Conservation (phyloP, 1,140 invertebrate genomes). For the Drosophila erecta region DNA sequence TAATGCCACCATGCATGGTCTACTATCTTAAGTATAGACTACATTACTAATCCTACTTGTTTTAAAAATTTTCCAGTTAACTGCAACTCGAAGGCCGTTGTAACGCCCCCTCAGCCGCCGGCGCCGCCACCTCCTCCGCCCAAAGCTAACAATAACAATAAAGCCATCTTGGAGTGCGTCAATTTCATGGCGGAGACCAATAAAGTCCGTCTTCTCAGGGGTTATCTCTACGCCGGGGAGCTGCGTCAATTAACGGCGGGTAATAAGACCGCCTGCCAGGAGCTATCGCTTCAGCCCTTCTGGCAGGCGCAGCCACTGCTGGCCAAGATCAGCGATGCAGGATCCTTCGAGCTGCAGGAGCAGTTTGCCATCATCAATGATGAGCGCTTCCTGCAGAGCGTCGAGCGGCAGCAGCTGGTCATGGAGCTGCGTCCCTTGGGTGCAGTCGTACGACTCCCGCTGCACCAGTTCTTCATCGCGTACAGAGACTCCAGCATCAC, state of each 20-base stretch:
- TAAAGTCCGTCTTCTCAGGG: slow-evolving; percentile 73
- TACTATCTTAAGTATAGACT: background rate
- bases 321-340: slow-evolving; percentile 13
- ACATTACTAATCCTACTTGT: slow-evolving; percentile 29
- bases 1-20: slow-evolving; percentile 2
- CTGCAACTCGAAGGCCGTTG: slow-evolving; percentile 31
- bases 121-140: slow-evolving; percentile 16
- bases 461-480: slow-evolving; percentile 87
- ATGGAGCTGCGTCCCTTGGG: slow-evolving; percentile 86
- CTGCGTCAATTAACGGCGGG: slow-evolving; percentile 45
- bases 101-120: slow-evolving; percentile 29
- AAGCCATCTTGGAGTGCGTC: slow-evolving; percentile 47
- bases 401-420: slow-evolving; percentile 86
- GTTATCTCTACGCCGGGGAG: slow-evolving; percentile 69
- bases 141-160: slow-evolving; percentile 53
- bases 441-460: slow-evolving; percentile 86
- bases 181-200: slow-evolving; percentile 76
- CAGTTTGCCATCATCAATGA: slow-evolving; percentile 86
- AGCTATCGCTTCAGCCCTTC: slow-evolving; percentile 70
- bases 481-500: slow-evolving; percentile 86
- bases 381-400: slow-evolving; percentile 85
- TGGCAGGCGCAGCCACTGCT: slow-evolving; percentile 60
- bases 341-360: slow-evolving; percentile 78
- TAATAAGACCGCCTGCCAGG: slow-evolving; percentile 34
- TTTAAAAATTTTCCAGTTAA: slow-evolving; percentile 38